Conservation (phyloP, 2,113 vertebrate genomes). For the Crotophaga sulcirostris region DNA sequence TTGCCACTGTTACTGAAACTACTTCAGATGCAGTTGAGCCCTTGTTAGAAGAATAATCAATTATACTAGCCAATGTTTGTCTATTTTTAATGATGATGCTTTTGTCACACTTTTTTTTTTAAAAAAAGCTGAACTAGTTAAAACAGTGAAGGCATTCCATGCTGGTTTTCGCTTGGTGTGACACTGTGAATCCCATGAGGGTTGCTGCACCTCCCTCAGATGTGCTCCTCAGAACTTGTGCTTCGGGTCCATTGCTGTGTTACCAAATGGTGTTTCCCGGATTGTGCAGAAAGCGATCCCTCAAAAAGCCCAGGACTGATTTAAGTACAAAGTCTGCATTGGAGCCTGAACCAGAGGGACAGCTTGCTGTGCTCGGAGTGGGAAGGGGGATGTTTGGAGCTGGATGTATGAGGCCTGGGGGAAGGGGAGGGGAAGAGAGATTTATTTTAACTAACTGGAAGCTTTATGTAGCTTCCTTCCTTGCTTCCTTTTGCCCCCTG, state of each 20-base stretch:
- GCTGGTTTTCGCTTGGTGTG: fast-evolving
- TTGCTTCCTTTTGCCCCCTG: slow-evolving; percentile 11
- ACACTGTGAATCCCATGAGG: fast-evolving
- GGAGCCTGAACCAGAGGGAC: background rate
- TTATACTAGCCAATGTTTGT: background rate
- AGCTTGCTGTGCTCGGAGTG: background rate
- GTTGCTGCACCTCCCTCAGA: background rate
- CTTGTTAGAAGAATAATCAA: background rate
- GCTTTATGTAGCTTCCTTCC: slow-evolving; percentile 46
- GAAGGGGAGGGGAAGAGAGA: background rate
- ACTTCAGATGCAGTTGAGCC: background rate
- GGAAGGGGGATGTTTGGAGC: background rate
- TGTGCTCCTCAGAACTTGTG: background rate
- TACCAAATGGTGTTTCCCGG: background rate
- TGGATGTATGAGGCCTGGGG: background rate
- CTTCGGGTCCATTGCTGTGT: fast-evolving
- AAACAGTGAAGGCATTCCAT: background rate
- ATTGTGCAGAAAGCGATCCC: background rate
- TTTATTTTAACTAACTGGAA: slow-evolving; percentile 30
- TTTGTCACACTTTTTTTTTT: background rate
- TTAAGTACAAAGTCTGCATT: background rate
- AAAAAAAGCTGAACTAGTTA: background rate
- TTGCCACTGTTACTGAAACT: background rate
- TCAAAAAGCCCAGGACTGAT: background rate
- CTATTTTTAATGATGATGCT: background rate